Evolutionary conservation across 2,797 vertebrate species (phyloP).

Genomic region (Coendou prehensilis): DNA sequence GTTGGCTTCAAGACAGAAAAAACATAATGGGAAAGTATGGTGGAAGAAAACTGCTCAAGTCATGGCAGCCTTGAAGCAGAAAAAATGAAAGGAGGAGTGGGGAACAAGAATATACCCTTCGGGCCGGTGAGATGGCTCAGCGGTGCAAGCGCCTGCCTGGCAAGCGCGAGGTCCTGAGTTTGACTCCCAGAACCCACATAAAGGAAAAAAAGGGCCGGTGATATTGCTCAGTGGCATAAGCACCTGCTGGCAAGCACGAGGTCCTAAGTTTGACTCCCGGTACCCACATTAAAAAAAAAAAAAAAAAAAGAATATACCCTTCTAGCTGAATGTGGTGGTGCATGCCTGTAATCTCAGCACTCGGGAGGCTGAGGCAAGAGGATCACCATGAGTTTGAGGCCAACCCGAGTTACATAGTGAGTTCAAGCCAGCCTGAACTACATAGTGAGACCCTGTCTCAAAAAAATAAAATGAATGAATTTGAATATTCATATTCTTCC

Average conservation of each 20-base stretch:
- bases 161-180: too few relatives aligned
- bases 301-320: not conserved
- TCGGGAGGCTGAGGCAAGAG: not conserved
- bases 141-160: too few relatives aligned
- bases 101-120: not conserved
- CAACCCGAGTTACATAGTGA: not conserved
- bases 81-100: not conserved
- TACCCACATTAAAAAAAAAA: too few relatives aligned
- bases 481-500: not conserved
- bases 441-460: not conserved
- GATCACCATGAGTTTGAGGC: not conserved
- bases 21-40: not conserved
- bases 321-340: not conserved
- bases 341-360: not conserved
- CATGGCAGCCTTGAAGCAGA: not conserved
- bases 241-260: too few relatives aligned
- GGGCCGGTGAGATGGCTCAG: too few relatives aligned
- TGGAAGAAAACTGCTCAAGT: not conserved
- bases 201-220: too few relatives aligned
- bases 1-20: not conserved
- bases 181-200: too few relatives aligned
- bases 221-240: too few relatives aligned
- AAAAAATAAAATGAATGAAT: not conserved
- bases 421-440: not conserved
- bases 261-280: too few relatives aligned